A percentile compares a stretch with the other conserved stretches of the same genome.
Evolutionary conservation across 2,888 invertebrate genomes (phyloP).

Genomic region (Microplitis deprimator): DNA sequence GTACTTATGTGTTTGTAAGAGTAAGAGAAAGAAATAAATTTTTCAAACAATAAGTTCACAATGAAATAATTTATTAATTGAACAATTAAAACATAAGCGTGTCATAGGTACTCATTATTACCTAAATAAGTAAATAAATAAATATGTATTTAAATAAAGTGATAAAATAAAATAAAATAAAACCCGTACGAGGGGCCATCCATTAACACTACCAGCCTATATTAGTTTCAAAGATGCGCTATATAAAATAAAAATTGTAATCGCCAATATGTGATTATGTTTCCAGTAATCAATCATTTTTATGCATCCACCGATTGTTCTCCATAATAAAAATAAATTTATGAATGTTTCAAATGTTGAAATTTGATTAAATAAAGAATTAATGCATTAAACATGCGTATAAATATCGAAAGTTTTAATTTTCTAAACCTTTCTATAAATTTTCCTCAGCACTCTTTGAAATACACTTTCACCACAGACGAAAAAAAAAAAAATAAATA

Average conservation of each 20-base stretch:
- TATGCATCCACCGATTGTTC: constrained; percentile 33
- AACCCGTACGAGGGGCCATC: constrained; percentile 59
- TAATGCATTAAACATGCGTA: constrained; percentile 57
- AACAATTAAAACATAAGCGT: constrained; percentile 14
- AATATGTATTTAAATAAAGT: constrained; percentile 21
- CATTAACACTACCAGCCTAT: constrained; percentile 55
- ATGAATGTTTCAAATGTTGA: constrained; percentile 68
- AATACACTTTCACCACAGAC: constrained; percentile 23
- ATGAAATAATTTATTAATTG: constrained; percentile 33
- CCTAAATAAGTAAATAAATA: constrained; percentile 35
- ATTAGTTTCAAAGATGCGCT: constrained; percentile 46
- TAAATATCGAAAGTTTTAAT: constrained; percentile 1
- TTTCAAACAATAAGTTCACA: constrained; percentile 17
- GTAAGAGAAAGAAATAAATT: not conserved
- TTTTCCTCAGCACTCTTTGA: constrained; percentile 19
- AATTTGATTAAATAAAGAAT: constrained; percentile 67
- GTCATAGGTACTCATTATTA: constrained; percentile 18
- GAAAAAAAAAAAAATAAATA: constrained; percentile 35
- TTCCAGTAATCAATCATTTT: constrained; percentile 30
- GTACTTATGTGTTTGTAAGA: constrained; percentile 4
- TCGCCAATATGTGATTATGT: constrained; percentile 42
- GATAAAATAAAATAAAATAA: constrained; percentile 39
- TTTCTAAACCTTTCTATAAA: constrained; percentile 23
- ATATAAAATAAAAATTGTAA: constrained; percentile 43
- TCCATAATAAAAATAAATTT: constrained; percentile 53